These are phyloP conservation scores for Leucophenga varia DNA, from an alignment of 1,140 invertebrate species.

Conservation along the genomic window DNA sequence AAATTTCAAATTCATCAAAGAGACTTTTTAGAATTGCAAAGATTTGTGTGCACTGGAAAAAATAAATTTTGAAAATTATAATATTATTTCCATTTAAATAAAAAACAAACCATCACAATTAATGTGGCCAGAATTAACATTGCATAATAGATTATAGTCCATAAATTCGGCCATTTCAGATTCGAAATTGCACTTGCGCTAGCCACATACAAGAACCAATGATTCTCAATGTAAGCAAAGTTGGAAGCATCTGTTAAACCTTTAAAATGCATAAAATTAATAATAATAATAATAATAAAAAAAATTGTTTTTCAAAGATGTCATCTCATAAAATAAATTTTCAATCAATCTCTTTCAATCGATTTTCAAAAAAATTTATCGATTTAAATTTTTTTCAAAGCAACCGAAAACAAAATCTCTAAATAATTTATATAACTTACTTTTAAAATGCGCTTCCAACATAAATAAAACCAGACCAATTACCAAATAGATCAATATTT, in stretches of 20 bases:
- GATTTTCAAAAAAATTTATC: no score
- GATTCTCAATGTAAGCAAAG: background rate
- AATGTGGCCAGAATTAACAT: background rate
- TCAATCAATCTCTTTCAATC: no score
- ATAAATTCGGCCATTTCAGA: background rate
- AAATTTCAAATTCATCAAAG: constrained; percentile 12
- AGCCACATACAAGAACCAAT: background rate
- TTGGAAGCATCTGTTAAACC: background rate
- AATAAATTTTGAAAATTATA: no score
- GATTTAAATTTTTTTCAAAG: no score
- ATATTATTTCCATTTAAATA: no score
- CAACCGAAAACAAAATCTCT: no score
- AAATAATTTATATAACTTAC: constrained; percentile 21
- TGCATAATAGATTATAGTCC: background rate
- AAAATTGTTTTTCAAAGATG: no score
- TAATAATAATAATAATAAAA: background rate
- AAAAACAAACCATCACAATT: background rate
- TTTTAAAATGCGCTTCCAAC: constrained; percentile 17
- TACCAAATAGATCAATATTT: constrained; percentile 30
- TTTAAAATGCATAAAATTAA: background rate
- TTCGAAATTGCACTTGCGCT: background rate
- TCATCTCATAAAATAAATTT: no score
- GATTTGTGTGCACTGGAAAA: no score
- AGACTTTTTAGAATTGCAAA: background rate
- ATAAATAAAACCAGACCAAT: constrained; percentile 32